Conservation (phyloP, 1,140 invertebrate genomes). For the Diprion similis region DNA sequence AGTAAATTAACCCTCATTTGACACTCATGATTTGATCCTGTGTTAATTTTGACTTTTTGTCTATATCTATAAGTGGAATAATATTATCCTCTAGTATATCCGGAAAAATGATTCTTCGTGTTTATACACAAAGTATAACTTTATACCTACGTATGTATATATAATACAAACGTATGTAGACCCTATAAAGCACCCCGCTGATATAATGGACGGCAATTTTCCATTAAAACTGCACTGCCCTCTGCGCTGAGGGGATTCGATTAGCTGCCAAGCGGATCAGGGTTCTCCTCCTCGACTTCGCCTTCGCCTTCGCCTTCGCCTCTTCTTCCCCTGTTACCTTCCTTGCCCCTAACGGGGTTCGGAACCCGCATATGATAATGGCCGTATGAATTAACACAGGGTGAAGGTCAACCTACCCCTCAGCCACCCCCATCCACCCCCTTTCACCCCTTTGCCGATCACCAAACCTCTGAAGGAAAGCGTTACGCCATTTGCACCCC, state of each 20-base stretch:
- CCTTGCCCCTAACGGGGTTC: no score
- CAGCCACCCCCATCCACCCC: constrained; percentile 16
- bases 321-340: neutral
- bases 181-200: no score
- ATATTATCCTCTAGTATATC: no score
- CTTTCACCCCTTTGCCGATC: constrained; percentile 38
- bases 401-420: constrained; percentile 47
- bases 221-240: constrained; percentile 2
- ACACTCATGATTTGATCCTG: no score
- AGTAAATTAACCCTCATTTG: no score
- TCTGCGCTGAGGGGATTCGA: neutral
- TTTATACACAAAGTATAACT: no score
- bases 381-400: constrained; percentile 51
- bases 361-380: constrained; percentile 43
- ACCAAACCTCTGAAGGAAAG: constrained; percentile 42
- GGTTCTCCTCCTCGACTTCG: neutral
- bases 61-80: no score
- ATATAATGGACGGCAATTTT: neutral
- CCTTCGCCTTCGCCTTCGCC: neutral
- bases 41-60: no score
- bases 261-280: constrained; percentile 2
- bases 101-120: no score
- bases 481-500: constrained; percentile 42
- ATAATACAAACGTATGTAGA: no score
- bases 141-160: no score